A percentile compares a stretch with the other conserved stretches of the same genome.
Evolutionary conservation across 2,113 vertebrate species (phyloP).

Genomic region (Pelmatolapia mariae): DNA sequence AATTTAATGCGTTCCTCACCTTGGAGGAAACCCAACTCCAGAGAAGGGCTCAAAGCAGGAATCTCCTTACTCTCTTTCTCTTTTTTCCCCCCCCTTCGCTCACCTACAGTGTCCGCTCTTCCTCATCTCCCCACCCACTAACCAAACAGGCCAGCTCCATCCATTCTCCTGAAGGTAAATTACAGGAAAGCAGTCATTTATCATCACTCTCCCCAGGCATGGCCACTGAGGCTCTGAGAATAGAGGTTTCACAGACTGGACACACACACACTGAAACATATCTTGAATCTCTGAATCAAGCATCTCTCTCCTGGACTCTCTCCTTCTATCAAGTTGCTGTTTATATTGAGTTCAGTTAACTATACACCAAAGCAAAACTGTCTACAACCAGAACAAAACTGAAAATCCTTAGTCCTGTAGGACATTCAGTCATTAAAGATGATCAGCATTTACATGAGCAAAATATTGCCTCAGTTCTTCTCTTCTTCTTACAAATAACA

Average conservation of each 20-base stretch:
- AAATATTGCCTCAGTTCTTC: not conserved
- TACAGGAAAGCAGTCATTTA: conserved; percentile 61
- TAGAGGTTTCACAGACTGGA: not conserved
- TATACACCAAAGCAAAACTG: not conserved
- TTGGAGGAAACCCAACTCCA: conserved; percentile 52
- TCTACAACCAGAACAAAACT: not conserved
- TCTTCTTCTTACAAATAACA: not conserved
- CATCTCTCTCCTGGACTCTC: not conserved
- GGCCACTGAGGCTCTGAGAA: conserved; percentile 11
- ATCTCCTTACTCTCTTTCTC: conserved; percentile 9
- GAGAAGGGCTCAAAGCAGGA: conserved; percentile 40
- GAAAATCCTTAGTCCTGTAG: not conserved
- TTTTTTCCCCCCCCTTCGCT: not conserved
- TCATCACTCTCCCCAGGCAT: conserved; percentile 38
- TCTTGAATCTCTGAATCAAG: not conserved
- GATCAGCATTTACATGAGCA: not conserved
- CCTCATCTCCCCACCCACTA: conserved; percentile 48
- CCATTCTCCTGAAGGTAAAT: conserved; percentile 48
- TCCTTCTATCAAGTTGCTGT: not conserved
- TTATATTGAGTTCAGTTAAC: not conserved
- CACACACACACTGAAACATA: not conserved
- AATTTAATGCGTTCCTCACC: conserved; percentile 21
- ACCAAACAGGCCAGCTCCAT: conserved; percentile 53
- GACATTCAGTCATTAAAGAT: not conserved
- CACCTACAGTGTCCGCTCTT: conserved; percentile 19